Evolutionary conservation across 2,888 invertebrate genomes (phyloP).

Genomic region (Tridacna gigas): DNA sequence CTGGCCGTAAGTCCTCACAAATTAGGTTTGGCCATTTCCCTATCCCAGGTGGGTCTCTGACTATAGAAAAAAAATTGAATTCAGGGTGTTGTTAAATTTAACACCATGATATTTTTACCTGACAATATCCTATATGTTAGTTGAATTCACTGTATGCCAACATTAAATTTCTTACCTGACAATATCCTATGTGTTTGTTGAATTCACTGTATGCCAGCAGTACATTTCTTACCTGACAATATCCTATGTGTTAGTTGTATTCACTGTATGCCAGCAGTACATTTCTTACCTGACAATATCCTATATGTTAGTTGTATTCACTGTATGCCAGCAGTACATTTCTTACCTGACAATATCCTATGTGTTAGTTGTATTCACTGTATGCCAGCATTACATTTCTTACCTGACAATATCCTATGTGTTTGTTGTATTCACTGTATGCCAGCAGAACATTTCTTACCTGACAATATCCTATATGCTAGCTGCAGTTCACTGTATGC

Average conservation of each 20-base stretch:
- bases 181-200: constrained; percentile 86
- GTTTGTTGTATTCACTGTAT: constrained; percentile 86
- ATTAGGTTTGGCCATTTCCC: too few species aligned
- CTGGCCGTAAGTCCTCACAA: too few species aligned
- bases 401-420: constrained; percentile 87
- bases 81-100: too few species aligned
- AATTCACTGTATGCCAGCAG: constrained; percentile 86
- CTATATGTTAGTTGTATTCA: constrained; percentile 86
- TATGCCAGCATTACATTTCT: constrained; percentile 86
- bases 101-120: constrained; percentile 80
- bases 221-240: constrained; percentile 87
- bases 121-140: constrained; percentile 87
- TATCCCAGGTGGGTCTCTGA: too few species aligned
- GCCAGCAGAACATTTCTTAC: constrained; percentile 86
- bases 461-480: constrained; percentile 87
- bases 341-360: constrained; percentile 87
- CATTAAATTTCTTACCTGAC: constrained; percentile 86
- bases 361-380: constrained; percentile 86
- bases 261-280: constrained; percentile 86
- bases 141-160: constrained; percentile 87
- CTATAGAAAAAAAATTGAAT: too few species aligned
- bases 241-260: constrained; percentile 86
- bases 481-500: constrained; percentile 87
- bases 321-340: constrained; percentile 86
- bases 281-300: constrained; percentile 87